phyloP scores from a whole-genome alignment of 2,113 vertebrate genomes.

The Charadrius vociferus region DNA sequence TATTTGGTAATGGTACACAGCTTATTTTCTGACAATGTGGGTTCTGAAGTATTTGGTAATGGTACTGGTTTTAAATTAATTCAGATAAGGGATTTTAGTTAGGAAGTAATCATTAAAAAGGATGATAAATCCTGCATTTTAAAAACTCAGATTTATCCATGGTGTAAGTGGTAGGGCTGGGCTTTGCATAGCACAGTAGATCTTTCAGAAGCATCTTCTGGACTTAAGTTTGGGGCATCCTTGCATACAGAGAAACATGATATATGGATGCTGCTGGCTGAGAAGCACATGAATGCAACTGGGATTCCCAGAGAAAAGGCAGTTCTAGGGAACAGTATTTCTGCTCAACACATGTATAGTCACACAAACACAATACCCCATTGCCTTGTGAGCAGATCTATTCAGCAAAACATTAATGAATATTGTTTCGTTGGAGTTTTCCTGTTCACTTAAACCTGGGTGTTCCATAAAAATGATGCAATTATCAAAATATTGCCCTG shows the following conservation, averaged over 20 bases:
- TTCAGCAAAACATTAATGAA: background rate
- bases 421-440: background rate
- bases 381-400: background rate
- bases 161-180: background rate
- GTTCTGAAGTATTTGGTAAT: background rate
- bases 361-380: background rate
- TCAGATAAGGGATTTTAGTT: background rate
- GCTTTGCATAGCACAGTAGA: background rate
- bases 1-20: background rate
- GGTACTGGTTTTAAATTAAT: background rate
- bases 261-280: background rate
- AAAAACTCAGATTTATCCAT: background rate
- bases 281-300: background rate
- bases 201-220: background rate
- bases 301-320: background rate
- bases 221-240: background rate
- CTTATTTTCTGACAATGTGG: background rate
- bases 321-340: background rate
- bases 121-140: background rate
- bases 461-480: background rate
- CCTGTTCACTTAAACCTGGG: background rate
- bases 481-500: background rate
- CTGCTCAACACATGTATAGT: background rate
- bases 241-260: background rate
- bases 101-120: background rate